phyloP scores from a whole-genome alignment of 2,888 invertebrate species.

The Apodemia mormo region DNA sequence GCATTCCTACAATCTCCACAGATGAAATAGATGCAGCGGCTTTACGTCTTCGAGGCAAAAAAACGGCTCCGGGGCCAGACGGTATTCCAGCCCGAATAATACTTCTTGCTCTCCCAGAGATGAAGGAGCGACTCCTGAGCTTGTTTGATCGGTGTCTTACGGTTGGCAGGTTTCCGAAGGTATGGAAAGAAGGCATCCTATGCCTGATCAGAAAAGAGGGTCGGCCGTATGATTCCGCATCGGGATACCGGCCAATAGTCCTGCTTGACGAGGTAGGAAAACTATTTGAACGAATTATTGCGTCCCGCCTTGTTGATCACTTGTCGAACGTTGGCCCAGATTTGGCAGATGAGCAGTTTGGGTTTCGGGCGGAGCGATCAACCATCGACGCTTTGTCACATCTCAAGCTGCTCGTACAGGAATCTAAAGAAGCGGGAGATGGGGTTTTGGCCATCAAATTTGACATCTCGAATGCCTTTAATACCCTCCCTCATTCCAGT shows the following conservation, averaged over 20 bases:
- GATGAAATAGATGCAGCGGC: neutral
- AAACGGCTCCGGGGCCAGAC: conserved; percentile 5
- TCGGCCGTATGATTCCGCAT: conserved; percentile 24
- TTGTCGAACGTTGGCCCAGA: conserved; percentile 27
- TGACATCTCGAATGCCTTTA: conserved; percentile 40
- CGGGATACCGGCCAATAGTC: conserved; percentile 33
- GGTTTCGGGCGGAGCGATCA: conserved; percentile 25
- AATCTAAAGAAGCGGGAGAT: conserved; percentile 22
- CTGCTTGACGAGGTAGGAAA: conserved; percentile 36
- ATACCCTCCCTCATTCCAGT: no score
- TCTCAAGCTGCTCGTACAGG: no score
- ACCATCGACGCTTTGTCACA: conserved; percentile 23
- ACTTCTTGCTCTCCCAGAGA: neutral
- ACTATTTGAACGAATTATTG: conserved; percentile 34
- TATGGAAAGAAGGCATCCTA: no score
- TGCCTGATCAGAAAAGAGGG: conserved; percentile 31
- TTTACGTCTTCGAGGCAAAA: neutral
- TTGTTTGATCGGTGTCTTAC: conserved; percentile 25
- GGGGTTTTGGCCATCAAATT: conserved; percentile 36
- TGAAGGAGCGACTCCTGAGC: conserved; percentile 21
- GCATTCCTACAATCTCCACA: no score
- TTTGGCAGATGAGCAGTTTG: conserved; percentile 23
- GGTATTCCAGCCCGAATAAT: neutral
- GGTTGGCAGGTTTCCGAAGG: conserved; percentile 20
- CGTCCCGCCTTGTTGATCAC: conserved; percentile 27